Evolutionary conservation across 2,888 invertebrate species (phyloP).

Genomic region (Seira musarum): DNA sequence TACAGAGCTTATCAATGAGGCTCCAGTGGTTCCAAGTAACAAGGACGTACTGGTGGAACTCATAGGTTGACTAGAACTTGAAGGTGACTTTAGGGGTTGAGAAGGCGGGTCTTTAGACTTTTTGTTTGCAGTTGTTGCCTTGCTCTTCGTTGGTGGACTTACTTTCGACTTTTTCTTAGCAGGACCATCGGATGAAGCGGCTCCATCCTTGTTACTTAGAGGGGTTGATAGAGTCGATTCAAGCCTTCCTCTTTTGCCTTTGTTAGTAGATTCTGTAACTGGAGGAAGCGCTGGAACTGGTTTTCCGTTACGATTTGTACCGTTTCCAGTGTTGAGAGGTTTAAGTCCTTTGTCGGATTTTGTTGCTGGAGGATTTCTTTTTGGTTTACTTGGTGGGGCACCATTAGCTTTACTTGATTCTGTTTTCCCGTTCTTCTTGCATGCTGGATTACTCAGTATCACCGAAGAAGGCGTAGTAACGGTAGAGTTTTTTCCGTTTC

Average conservation of each 20-base stretch:
- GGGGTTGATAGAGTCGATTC: constrained; percentile 38
- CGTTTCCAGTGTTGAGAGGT: not conserved
- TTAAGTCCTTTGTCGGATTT: too few species aligned
- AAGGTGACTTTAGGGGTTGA: constrained; percentile 19
- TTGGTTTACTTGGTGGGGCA: too few species aligned
- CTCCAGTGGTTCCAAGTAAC: constrained; percentile 22
- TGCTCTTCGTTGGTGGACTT: constrained; percentile 10
- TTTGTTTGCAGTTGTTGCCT: constrained; percentile 29
- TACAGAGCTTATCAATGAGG: constrained; percentile 25
- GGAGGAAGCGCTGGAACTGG: too few species aligned
- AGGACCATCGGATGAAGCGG: constrained; percentile 23
- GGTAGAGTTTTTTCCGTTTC: constrained; percentile 10
- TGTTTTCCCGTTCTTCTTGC: constrained; percentile 31
- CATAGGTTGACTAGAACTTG: constrained; percentile 11
- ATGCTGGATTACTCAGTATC: constrained; percentile 6
- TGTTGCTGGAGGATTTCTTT: too few species aligned
- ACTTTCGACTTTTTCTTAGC: constrained; percentile 41
- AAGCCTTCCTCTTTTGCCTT: constrained; percentile 31
- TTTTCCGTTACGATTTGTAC: not conserved
- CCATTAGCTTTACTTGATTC: not conserved
- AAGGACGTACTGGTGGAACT: constrained; percentile 1
- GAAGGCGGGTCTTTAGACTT: constrained; percentile 42
- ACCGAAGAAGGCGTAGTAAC: too few species aligned
- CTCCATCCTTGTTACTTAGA: constrained; percentile 26
- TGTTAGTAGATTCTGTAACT: constrained; percentile 25